phyloP scores from a whole-genome alignment of 2,888 invertebrate genomes.

The Tipula helvola region DNA sequence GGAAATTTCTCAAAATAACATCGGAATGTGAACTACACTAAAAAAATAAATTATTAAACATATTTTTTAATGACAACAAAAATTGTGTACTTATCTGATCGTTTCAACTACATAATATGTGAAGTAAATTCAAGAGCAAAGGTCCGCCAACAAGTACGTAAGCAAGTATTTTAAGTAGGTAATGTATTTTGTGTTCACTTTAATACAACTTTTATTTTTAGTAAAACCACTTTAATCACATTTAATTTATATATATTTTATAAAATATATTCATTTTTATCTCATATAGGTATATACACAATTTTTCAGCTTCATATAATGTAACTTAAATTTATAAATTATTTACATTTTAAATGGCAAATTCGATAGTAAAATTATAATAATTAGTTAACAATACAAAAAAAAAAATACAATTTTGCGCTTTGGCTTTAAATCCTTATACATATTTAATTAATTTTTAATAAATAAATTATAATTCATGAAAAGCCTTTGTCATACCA shows the following conservation, averaged over 20 bases:
- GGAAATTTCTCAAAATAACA: no score
- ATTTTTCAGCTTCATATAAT: not conserved
- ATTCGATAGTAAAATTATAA: slow-evolving; percentile 1
- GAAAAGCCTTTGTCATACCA: slow-evolving; percentile 6
- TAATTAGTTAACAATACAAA: not conserved
- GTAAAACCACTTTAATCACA: not conserved
- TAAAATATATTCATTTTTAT: not conserved
- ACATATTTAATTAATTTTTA: not conserved
- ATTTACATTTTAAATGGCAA: slow-evolving; percentile 7
- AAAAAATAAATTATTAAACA: not conserved
- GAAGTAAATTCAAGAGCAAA: not conserved
- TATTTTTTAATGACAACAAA: not conserved
- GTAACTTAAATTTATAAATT: slow-evolving; percentile 4
- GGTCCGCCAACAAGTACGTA: not conserved
- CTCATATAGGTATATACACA: not conserved
- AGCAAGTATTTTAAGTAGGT: not conserved
- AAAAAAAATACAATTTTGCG: not conserved
- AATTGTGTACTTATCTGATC: not conserved
- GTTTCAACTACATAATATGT: not conserved
- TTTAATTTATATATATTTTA: not conserved
- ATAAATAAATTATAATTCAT: slow-evolving; percentile 4
- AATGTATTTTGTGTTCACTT: not conserved
- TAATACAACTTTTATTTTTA: not conserved
- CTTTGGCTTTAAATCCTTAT: slow-evolving; percentile 7
- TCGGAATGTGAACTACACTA: no score